These are phyloP conservation scores for Limonius californicus DNA, from an alignment of 1,140 invertebrate genomes.

Conservation along the genomic window DNA sequence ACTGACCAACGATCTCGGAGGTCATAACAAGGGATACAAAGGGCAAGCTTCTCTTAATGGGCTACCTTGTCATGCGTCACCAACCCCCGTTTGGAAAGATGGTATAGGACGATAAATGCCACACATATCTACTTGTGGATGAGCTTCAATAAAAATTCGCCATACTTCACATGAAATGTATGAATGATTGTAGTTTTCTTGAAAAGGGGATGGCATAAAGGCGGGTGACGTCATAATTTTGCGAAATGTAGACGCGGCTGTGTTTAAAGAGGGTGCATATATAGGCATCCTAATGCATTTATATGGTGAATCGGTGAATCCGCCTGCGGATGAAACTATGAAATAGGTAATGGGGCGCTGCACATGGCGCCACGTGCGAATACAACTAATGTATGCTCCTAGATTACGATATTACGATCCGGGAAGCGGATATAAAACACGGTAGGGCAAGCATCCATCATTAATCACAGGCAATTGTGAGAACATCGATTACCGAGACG, in stretches of 20 bases:
- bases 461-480: conserved; percentile 34
- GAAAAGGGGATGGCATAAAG: neutral
- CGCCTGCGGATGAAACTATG: neutral
- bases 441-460: conserved; percentile 24
- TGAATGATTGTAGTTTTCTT: neutral
- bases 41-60: conserved; percentile 15
- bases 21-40: conserved; percentile 14
- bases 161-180: conserved; percentile 1
- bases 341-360: conserved; percentile 13
- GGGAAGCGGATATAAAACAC: conserved; percentile 24
- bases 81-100: neutral
- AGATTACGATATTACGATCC: conserved; percentile 22
- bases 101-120: neutral
- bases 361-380: conserved; percentile 24
- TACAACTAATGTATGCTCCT: conserved; percentile 16
- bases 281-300: neutral
- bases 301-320: neutral
- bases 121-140: neutral
- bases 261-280: neutral
- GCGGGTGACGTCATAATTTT: neutral
- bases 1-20: conserved; percentile 11
- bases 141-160: neutral
- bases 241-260: neutral
- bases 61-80: neutral
- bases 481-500: conserved; percentile 30